Evolutionary conservation across 2,113 vertebrate species (phyloP), one percentile per base, ranked within the genome.

Genomic region (Oncorhynchus tshawytscha): DNA sequence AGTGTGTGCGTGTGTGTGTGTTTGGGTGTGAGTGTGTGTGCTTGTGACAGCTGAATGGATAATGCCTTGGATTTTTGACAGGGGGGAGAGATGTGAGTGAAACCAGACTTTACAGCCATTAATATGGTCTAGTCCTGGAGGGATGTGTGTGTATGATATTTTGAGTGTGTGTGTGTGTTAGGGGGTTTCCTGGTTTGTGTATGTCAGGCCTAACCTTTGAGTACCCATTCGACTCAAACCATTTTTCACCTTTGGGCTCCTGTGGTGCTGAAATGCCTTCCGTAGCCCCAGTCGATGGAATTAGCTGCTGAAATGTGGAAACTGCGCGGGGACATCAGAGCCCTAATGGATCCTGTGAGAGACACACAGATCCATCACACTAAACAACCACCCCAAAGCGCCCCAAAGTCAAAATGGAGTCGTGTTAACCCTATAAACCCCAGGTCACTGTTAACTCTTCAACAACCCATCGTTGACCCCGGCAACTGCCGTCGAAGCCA

Each of bases 1-100:
- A 6, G 34, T 34, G 7, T 11, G 16, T 54, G 49, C 4, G 48
- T 68, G 16, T 54, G 49, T 16, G 48, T 68, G 20, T 25, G 39
- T 45, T 9, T 45, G 39, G 1, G 39, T 45, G 74, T 16, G n/a
- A 57, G 29, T 78, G 18, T 66, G 70, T 45, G 73, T 71, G 82
- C 68, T 4, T 27, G 67, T 31, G 49, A 76, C 66, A 83, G 73
- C 78, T 78, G 76, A 85, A 85, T 83, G 78, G 78, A 85, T 83
- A 81, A 81, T 83, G 51, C 71, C 78, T 82, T 39, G 5, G 51
- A 54, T 54, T 54, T 45, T 18, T 54, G 51, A 54, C 51, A 18
- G 51, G 39, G 39, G 39, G 39, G 51, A 18, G 16, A 54, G 51
- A 54, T 15, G 16, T 54, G 51, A 54, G 51, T 54, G 51, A 54